A percentile compares a stretch with the other conserved stretches of the same genome.
Conservation (phyloP, 2,113 vertebrate species). For the Irena cyanogastra region DNA sequence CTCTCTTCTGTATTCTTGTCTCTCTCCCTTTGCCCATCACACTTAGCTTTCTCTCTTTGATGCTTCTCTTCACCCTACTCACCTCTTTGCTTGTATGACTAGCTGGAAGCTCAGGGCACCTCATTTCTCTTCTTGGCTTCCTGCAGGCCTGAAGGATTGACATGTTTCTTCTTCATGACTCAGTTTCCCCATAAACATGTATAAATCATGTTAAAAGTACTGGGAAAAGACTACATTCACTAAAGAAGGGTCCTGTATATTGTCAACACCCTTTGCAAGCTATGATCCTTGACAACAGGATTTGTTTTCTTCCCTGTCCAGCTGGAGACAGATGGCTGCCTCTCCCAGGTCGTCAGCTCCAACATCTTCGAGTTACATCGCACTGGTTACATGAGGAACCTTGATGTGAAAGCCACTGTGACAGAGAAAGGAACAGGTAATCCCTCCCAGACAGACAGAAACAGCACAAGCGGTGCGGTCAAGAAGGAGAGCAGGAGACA, state of each 20-base stretch:
- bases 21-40: background rate
- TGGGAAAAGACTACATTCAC: background rate
- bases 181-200: background rate
- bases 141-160: background rate
- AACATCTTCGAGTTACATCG: conserved; percentile 53
- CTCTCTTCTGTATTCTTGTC: background rate
- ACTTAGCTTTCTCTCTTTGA: background rate
- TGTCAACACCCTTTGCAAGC: background rate
- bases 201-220: background rate
- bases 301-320: conserved; percentile 8
- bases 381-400: conserved; percentile 38
- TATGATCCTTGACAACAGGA: background rate
- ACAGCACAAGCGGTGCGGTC: background rate
- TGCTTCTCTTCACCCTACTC: background rate
- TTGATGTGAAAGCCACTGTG: conserved; percentile 15
- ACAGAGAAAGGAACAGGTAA: conserved; percentile 69
- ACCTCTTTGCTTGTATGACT: background rate
- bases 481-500: background rate
- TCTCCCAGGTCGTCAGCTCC: conserved; percentile 42
- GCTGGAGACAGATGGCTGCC: conserved; percentile 41
- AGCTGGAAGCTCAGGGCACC: background rate
- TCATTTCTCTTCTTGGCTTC: background rate
- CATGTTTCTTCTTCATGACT: background rate
- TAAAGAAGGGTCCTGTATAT: background rate
- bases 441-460: background rate